Evolutionary conservation across 1,140 invertebrate species (phyloP).

Genomic region (Cydia splendana): DNA sequence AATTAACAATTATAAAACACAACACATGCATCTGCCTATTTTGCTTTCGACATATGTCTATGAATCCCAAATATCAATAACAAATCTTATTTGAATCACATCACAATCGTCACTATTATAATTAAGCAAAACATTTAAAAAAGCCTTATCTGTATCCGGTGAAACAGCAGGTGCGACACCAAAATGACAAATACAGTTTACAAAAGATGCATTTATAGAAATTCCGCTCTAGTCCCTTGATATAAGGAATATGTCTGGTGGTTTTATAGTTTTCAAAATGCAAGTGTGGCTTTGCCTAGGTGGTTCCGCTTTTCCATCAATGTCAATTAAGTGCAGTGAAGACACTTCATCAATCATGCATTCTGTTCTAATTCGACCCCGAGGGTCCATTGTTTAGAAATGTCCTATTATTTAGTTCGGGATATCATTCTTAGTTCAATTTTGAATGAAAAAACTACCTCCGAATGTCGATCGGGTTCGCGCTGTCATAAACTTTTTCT

Average conservation of each 20-base stretch:
- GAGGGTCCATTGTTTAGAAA: slow-evolving; percentile 66
- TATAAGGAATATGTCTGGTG: slow-evolving; percentile 19
- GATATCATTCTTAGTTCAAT: slow-evolving; percentile 17
- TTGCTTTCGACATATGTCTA: neutral
- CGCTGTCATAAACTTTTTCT: neutral
- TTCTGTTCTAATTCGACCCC: slow-evolving; percentile 49
- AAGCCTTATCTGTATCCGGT: slow-evolving; percentile 38
- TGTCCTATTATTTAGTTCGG: slow-evolving; percentile 41
- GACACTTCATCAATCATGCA: slow-evolving; percentile 74
- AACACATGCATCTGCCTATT: neutral
- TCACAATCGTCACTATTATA: slow-evolving; percentile 19
- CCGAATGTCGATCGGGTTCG: neutral
- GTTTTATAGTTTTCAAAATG: slow-evolving; percentile 34
- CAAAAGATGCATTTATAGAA: neutral
- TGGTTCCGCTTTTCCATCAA: slow-evolving; percentile 66
- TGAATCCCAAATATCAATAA: neutral
- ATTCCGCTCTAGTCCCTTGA: slow-evolving; percentile 23
- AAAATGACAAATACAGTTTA: neutral
- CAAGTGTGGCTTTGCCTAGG: slow-evolving; percentile 33
- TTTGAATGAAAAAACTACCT: neutral
- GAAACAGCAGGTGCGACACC: slow-evolving; percentile 33
- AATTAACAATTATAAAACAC: neutral
- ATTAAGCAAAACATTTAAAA: slow-evolving; percentile 27
- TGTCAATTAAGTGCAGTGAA: slow-evolving; percentile 75
- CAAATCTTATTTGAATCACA: slow-evolving; percentile 20